Conservation (phyloP, 2,797 vertebrate species). For the Thaleichthys pacificus region DNA sequence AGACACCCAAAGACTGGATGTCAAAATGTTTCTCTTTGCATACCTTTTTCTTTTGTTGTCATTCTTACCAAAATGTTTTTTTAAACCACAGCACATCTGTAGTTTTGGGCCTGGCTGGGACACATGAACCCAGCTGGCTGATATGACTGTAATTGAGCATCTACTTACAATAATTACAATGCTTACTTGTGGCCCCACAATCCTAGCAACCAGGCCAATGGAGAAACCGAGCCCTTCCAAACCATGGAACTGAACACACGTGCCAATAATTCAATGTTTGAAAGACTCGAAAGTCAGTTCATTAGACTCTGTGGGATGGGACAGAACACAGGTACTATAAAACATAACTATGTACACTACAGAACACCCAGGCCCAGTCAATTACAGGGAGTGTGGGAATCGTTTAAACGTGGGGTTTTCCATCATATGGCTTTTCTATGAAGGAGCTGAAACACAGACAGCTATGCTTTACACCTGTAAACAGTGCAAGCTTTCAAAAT, state of each 20-base stretch:
- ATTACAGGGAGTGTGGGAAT: conserved; percentile 27
- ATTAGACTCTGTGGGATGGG: conserved; percentile 5
- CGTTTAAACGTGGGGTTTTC: conserved; percentile 15
- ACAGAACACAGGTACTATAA: conserved; percentile 25
- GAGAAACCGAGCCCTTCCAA: not conserved
- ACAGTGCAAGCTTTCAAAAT: not conserved
- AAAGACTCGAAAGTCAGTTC: conserved; percentile 15
- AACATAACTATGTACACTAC: conserved; percentile 20
- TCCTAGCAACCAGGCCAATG: conserved; percentile 30
- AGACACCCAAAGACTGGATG: conserved; percentile 31
- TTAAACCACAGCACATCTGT: not conserved
- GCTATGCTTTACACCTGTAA: not conserved
- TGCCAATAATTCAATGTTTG: conserved; percentile 27
- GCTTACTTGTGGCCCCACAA: not conserved
- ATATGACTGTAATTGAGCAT: no score
- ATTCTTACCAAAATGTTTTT: not conserved
- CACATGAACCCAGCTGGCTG: no score
- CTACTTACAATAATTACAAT: conserved; percentile 2
- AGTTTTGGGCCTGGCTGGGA: no score
- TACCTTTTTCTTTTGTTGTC: not conserved
- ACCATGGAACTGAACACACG: conserved; percentile 2
- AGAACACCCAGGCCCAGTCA: conserved; percentile 17
- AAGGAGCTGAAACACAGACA: conserved; percentile 19
- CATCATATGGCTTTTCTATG: conserved; percentile 4
- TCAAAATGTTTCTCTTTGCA: not conserved